Percentiles rank a stretch among this genome's conserved stretches.
Conservation (phyloP, 2,113 vertebrate genomes). For the Sisor rabdophorus region DNA sequence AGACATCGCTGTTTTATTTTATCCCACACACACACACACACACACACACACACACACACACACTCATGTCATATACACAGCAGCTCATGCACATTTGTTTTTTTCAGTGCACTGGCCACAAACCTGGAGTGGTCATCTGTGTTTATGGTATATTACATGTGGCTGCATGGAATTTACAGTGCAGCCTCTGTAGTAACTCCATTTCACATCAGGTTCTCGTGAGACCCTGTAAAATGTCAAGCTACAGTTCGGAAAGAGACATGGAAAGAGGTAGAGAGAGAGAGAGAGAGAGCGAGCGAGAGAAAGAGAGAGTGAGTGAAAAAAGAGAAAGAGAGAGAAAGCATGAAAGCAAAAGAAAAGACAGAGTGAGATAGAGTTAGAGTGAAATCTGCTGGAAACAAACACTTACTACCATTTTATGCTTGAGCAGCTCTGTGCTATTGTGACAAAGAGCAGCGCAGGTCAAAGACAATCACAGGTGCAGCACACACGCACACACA, state of each 20-base stretch:
- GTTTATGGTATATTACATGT: constrained; percentile 98
- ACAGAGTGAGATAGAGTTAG: constrained; percentile 37
- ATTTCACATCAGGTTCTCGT: constrained; percentile 91
- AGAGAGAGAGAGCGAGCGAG: constrained; percentile 37
- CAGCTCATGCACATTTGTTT: constrained; percentile 23
- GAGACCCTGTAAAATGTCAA: constrained; percentile 99
- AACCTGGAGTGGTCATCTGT: constrained; percentile 91
- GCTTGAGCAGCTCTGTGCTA: constrained; percentile 78
- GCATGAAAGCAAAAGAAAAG: constrained; percentile 38
- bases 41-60: no score
- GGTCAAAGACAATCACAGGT: constrained; percentile 70
- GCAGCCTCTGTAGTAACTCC: constrained; percentile 95
- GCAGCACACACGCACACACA: constrained; percentile 40
- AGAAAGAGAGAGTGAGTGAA: constrained; percentile 50
- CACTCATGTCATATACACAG: background rate
- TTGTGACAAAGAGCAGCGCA: constrained; percentile 69
- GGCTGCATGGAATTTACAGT: constrained; percentile 99
- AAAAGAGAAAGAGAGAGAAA: constrained; percentile 48
- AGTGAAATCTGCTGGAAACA: constrained; percentile 98
- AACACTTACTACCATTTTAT: constrained; percentile 94
- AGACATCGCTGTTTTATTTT: constrained; percentile 98
- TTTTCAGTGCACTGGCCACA: constrained; percentile 37
- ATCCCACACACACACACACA: constrained; percentile 77
- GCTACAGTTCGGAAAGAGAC: constrained; percentile 89
- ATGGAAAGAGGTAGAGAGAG: constrained; percentile 29